Conservation (phyloP, 1,140 invertebrate genomes). For the Aphelenchoides besseyi region DNA sequence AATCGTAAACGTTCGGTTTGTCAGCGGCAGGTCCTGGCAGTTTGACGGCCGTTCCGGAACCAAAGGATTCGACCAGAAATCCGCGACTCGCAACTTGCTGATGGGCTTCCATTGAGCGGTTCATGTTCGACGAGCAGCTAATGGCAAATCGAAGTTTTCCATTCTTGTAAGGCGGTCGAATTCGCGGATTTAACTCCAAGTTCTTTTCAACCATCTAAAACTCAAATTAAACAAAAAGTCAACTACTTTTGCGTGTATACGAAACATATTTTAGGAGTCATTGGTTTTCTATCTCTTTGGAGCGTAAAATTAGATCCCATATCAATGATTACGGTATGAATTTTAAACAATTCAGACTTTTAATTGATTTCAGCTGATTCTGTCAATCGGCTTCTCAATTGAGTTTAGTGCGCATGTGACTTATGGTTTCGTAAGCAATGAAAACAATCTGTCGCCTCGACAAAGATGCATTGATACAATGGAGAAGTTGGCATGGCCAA, state of each 20-base stretch:
- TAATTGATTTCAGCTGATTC: conserved; percentile 41
- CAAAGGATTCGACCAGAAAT: conserved; percentile 90
- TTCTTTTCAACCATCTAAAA: not conserved
- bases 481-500: conserved; percentile 64
- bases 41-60: conserved; percentile 88
- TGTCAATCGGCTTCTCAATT: conserved; percentile 69
- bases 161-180: conserved; percentile 6
- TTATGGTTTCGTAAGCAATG: conserved; percentile 84
- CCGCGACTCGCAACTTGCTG: conserved; percentile 79
- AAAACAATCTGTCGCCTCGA: conserved; percentile 49
- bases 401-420: conserved; percentile 91
- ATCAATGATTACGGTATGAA: conserved; percentile 62
- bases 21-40: conserved; percentile 89
- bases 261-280: conserved; percentile 69
- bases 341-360: not conserved
- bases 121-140: conserved; percentile 98
- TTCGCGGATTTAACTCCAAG: not conserved
- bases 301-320: conserved; percentile 69
- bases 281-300: conserved; percentile 94
- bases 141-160: conserved; percentile 71
- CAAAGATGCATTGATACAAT: conserved; percentile 62
- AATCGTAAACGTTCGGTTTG: conserved; percentile 96
- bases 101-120: conserved; percentile 98
- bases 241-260: not conserved
- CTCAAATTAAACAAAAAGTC: not conserved